These are phyloP conservation scores for Eretmocerus hayati DNA, from an alignment of 2,888 invertebrate genomes.

Conservation along the genomic window DNA sequence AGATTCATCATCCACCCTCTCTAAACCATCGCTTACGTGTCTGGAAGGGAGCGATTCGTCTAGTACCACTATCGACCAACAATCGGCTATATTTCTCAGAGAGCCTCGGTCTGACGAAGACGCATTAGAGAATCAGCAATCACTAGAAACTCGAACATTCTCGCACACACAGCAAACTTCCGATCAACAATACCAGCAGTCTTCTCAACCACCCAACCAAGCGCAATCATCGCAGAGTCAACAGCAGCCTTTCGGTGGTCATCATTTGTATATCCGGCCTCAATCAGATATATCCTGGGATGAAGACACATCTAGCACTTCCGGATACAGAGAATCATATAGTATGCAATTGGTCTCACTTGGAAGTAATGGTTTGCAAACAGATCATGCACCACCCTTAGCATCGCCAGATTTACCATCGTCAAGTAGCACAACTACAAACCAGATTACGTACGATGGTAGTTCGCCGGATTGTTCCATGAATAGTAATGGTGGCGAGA, in stretches of 20 bases:
- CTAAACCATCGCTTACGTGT: constrained; percentile 30
- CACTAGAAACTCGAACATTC: constrained; percentile 20
- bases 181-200: constrained; percentile 24
- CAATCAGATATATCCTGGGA: constrained; percentile 70
- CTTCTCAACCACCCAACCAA: constrained; percentile 24
- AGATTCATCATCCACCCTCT: constrained; percentile 35
- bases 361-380: constrained; percentile 46
- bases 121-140: constrained; percentile 12
- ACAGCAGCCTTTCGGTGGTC: constrained; percentile 25
- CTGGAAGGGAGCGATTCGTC: constrained; percentile 7
- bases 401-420: constrained; percentile 55
- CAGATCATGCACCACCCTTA: constrained; percentile 49
- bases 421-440: constrained; percentile 42
- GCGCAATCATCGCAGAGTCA: constrained; percentile 25
- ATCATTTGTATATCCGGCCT: constrained; percentile 34
- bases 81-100: neutral
- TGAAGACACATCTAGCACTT: constrained; percentile 74
- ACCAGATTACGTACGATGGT: constrained; percentile 51
- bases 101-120: constrained; percentile 6
- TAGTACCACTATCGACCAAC: constrained; percentile 6
- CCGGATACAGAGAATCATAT: constrained; percentile 71
- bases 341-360: constrained; percentile 57
- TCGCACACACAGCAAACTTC: neutral
- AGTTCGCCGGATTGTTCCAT: constrained; percentile 57
- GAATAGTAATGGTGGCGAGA: constrained; percentile 55